These are phyloP conservation scores for Pipistrellus nathusii DNA, from an alignment of 2,797 vertebrate genomes.

Conservation along the genomic window DNA sequence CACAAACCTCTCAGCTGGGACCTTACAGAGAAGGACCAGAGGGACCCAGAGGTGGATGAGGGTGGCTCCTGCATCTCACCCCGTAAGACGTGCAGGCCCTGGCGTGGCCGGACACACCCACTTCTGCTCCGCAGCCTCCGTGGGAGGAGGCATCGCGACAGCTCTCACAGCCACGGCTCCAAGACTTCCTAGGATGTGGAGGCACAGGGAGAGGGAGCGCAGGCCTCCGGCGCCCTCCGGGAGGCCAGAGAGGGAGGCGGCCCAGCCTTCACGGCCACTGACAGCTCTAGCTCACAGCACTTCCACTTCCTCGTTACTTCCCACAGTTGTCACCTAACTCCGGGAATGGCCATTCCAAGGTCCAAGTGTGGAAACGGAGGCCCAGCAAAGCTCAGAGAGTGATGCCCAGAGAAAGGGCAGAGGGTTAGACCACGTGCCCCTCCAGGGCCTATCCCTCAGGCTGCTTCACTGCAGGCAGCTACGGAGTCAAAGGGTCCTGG, in stretches of 20 bases:
- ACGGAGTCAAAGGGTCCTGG: not conserved
- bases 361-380: not conserved
- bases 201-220: not conserved
- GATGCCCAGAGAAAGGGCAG: not conserved
- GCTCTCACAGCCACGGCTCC: not conserved
- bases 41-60: not conserved
- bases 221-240: not conserved
- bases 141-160: too few species aligned
- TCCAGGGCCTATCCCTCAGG: not conserved
- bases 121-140: not conserved
- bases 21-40: not conserved
- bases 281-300: not conserved
- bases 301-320: not conserved
- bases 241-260: not conserved
- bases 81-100: not conserved
- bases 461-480: not conserved
- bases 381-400: not conserved
- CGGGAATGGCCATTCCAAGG: not conserved
- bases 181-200: not conserved
- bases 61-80: not conserved
- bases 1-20: too few species aligned
- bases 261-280: accelerated
- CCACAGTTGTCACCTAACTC: not conserved
- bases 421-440: too few species aligned
- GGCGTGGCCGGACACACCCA: too few species aligned